Evolutionary conservation across 23 tunicate genomes (phyloP).

Genomic region (Aplidium turbinatum): DNA sequence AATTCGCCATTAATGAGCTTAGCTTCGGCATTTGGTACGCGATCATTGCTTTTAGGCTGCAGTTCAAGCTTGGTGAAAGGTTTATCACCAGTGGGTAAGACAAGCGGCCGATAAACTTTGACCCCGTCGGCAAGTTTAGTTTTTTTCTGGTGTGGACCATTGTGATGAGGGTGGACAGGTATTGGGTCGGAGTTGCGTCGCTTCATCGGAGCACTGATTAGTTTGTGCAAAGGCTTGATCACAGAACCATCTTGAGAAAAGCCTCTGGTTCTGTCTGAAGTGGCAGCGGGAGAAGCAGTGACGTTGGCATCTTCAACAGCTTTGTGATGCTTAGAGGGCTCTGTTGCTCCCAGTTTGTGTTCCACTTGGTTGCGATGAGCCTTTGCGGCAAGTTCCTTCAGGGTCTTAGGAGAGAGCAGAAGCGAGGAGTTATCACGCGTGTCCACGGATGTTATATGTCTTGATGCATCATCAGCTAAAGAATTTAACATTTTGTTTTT

Average conservation of each 20-base stretch:
- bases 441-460: background rate
- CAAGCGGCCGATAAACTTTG: conserved; percentile 31
- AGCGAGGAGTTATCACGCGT: background rate
- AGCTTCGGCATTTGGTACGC: no score
- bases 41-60: conserved; percentile 7
- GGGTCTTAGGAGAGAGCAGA: background rate
- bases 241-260: no score
- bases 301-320: background rate
- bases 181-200: conserved; percentile 66
- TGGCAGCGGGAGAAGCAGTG: background rate
- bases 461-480: background rate
- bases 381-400: conserved; percentile 12
- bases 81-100: conserved; percentile 10
- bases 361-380: background rate
- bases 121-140: conserved; percentile 24
- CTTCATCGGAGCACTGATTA: conserved; percentile 2
- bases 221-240: no score
- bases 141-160: background rate
- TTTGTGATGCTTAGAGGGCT: background rate
- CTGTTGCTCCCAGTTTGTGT: background rate
- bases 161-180: conserved; percentile 3
- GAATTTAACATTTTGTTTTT: conserved; percentile 17
- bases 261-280: no score
- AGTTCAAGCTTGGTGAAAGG: conserved; percentile 43
- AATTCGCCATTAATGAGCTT: no score